Percentiles rank a stretch among this genome's conserved stretches.
phyloP scores from a whole-genome alignment of 1,140 invertebrate species.

The Drosophila pandora region DNA sequence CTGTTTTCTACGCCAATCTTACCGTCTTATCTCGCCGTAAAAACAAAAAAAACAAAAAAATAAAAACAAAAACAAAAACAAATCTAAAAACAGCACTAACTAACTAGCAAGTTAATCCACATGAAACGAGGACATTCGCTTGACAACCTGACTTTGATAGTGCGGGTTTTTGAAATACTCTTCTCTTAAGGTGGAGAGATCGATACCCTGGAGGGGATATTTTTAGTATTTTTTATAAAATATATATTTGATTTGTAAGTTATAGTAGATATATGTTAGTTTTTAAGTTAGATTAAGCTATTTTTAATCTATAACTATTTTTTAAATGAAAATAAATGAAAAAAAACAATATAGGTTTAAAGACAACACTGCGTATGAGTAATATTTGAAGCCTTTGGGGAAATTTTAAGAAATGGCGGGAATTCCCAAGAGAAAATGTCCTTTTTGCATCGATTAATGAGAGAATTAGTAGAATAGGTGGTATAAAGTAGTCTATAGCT shows the following conservation, averaged over 20 bases:
- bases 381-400: neutral
- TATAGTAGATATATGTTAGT: neutral
- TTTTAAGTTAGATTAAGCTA: too few species aligned
- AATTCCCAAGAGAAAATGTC: too few species aligned
- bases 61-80: constrained; percentile 23
- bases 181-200: neutral
- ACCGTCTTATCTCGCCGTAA: constrained; percentile 55
- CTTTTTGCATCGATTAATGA: too few species aligned
- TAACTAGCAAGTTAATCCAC: constrained; percentile 36
- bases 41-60: neutral
- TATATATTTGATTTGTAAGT: neutral
- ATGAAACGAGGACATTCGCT: constrained; percentile 23
- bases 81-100: constrained; percentile 12
- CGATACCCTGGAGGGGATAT: neutral
- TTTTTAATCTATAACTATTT: too few species aligned
- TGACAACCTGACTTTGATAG: constrained; percentile 42
- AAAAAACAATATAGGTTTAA: too few species aligned
- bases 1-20: constrained; percentile 34
- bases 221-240: neutral
- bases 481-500: neutral
- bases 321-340: too few species aligned
- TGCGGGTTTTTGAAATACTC: neutral
- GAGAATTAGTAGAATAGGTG: neutral
- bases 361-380: constrained; percentile 7
- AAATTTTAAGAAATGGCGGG: neutral